Conservation (phyloP, 2,797 vertebrate species). For the Pangasius djambal region DNA sequence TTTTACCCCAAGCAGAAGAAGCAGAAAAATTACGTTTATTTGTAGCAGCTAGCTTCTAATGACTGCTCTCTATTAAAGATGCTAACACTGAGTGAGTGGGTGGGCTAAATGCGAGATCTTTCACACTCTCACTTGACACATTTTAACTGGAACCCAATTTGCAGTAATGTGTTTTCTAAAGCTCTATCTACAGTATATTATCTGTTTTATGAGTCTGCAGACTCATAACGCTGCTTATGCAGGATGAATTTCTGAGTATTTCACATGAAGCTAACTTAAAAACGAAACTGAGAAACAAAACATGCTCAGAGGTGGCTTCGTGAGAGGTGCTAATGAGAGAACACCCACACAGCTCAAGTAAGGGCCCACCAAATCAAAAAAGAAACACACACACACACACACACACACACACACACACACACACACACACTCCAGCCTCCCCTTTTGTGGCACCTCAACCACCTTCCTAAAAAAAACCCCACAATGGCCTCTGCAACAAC, state of each 20-base stretch:
- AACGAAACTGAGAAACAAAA: constrained; percentile 1
- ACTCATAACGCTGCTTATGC: not conserved
- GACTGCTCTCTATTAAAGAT: not conserved
- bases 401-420: not conserved
- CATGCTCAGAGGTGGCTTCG: constrained; percentile 14
- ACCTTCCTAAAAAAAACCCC: constrained; percentile 36
- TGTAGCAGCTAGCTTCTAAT: not conserved
- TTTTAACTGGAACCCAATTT: not conserved
- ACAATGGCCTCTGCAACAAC: constrained; percentile 63
- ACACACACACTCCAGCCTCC: not conserved
- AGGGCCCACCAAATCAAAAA: constrained; percentile 30
- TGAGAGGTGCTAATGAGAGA: constrained; percentile 55
- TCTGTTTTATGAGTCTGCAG: not conserved
- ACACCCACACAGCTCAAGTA: constrained; percentile 52
- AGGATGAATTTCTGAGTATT: not conserved
- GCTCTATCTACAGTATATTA: not conserved
- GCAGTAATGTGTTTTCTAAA: not conserved
- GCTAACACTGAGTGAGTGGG: not conserved
- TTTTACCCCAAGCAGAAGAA: not conserved
- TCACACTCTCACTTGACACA: constrained; percentile 29
- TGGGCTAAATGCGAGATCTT: not conserved
- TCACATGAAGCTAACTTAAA: not conserved
- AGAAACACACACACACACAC: not conserved
- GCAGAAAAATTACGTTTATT: not conserved
- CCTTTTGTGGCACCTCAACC: constrained; percentile 30